A percentile compares a stretch with the other conserved stretches of the same genome.
These are phyloP conservation scores for Drosophila triauraria DNA, from an alignment of 1,140 invertebrate genomes.

Conservation along the genomic window DNA sequence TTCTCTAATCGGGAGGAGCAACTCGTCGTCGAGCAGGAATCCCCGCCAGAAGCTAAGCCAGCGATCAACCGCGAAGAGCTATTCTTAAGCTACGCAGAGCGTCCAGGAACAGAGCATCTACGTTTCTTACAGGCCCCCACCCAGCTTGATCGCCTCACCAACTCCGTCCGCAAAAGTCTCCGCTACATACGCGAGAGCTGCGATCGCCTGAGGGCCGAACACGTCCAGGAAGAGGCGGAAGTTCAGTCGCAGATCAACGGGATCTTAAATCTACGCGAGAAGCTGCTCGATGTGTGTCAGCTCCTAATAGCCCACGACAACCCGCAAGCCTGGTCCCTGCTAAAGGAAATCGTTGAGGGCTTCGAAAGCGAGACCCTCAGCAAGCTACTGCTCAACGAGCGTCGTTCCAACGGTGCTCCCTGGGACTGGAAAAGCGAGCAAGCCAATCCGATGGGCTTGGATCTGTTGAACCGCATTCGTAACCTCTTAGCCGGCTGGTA, in stretches of 20 bases:
- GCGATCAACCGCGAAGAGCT: not conserved
- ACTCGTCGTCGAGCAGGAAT: not conserved
- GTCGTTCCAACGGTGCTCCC: too few species aligned
- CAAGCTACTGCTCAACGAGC: not conserved
- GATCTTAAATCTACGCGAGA: not conserved
- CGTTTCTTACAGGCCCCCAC: not conserved
- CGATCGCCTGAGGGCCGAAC: not conserved
- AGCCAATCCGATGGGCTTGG: constrained; percentile 60
- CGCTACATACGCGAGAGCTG: not conserved
- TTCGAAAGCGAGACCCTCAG: not conserved
- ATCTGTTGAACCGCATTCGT: constrained; percentile 50
- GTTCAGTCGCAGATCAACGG: too few species aligned
- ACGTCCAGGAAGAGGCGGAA: not conserved
- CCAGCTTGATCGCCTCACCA: not conserved
- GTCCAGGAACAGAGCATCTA: not conserved
- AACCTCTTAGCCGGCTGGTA: constrained; percentile 48
- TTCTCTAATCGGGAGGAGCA: not conserved
- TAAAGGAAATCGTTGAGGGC: not conserved
- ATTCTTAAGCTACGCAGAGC: not conserved
- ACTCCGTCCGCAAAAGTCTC: not conserved
- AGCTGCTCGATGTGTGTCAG: not conserved
- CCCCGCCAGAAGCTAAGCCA: too few species aligned
- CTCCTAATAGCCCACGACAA: not conserved
- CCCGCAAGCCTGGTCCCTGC: not conserved
- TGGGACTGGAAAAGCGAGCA: not conserved